phyloP scores from a whole-genome alignment of 2,888 invertebrate genomes.

The Oxytorus armatus region DNA sequence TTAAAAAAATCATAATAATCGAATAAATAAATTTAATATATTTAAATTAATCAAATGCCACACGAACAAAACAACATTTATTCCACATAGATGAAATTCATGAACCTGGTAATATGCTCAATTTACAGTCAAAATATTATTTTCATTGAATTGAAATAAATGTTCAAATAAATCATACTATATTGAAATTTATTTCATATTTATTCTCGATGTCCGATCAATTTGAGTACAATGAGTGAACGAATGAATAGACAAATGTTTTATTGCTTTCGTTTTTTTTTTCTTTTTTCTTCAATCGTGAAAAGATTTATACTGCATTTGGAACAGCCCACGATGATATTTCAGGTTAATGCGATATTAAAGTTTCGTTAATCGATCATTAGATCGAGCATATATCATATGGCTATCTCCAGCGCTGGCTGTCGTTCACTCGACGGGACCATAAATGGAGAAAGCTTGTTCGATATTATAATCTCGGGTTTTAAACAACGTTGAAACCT shows the following conservation, averaged over 20 bases:
- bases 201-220: background rate
- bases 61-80: too few species aligned
- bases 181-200: background rate
- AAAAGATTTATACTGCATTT: background rate
- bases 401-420: constrained; percentile 36
- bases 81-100: background rate
- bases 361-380: constrained; percentile 64
- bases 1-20: too few species aligned
- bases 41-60: too few species aligned
- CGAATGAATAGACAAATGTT: background rate
- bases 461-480: constrained; percentile 65
- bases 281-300: too few species aligned
- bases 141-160: background rate
- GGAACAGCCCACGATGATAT: constrained; percentile 20
- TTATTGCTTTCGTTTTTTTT: too few species aligned
- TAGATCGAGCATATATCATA: constrained; percentile 53
- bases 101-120: constrained; percentile 9
- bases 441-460: constrained; percentile 68
- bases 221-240: background rate
- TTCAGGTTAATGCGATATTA: constrained; percentile 47
- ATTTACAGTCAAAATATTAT: background rate
- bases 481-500: constrained; percentile 51
- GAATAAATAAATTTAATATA: too few species aligned
- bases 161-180: background rate
- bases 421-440: constrained; percentile 63